These are phyloP conservation scores for Troides oblongomaculatus DNA, from an alignment of 2,888 invertebrate genomes.

Conservation along the genomic window DNA sequence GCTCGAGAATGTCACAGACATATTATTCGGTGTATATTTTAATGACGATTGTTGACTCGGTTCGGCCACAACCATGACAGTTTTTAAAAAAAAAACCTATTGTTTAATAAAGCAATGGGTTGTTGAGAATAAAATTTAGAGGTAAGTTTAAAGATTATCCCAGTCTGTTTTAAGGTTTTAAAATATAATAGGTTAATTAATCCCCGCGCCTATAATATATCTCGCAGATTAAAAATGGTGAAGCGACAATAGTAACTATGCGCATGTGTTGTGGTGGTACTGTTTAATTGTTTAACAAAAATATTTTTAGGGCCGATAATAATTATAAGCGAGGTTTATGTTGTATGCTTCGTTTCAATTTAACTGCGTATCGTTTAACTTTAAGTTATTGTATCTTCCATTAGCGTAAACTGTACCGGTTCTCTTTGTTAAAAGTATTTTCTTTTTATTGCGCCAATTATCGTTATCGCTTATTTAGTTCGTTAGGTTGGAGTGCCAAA, in stretches of 20 bases:
- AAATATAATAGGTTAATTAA: neutral
- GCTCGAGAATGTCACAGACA: slow-evolving; percentile 40
- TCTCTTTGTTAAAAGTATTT: slow-evolving; percentile 37
- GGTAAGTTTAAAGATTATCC: neutral
- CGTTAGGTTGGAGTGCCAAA: slow-evolving; percentile 60
- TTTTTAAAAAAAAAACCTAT: slow-evolving; percentile 3
- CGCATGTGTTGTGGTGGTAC: slow-evolving; percentile 20
- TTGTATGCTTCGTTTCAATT: slow-evolving; percentile 33
- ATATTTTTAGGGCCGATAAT: slow-evolving; percentile 15
- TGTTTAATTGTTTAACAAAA: slow-evolving; percentile 17
- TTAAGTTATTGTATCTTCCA: slow-evolving; percentile 60
- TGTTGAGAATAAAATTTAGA: neutral
- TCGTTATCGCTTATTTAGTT: slow-evolving; percentile 52
- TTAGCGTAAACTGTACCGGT: slow-evolving; percentile 59
- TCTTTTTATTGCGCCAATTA: slow-evolving; percentile 43
- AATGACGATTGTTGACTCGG: slow-evolving; percentile 24
- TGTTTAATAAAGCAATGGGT: neutral
- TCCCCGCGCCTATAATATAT: slow-evolving; percentile 1
- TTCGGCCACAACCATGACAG: slow-evolving; percentile 14
- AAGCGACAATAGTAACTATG: neutral
- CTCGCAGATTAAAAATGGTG: neutral
- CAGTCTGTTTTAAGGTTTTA: neutral
- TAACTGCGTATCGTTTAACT: slow-evolving; percentile 26
- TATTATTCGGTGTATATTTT: slow-evolving; percentile 24
- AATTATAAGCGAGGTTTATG: slow-evolving; percentile 42